Base-by-base conservation (phyloP, 2,888 invertebrate species). In the Cactoblastis cactorum region DNA sequence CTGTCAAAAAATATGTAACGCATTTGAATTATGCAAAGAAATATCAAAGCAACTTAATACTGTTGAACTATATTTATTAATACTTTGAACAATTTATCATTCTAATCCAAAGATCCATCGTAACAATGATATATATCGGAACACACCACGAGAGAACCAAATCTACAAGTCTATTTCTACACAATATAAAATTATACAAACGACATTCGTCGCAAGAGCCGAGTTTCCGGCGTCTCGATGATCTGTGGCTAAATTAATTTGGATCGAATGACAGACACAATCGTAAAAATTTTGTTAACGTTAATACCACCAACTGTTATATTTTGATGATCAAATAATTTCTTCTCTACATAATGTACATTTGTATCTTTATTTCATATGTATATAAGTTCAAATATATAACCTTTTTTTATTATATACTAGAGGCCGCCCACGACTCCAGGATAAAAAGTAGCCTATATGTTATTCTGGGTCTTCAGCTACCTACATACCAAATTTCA, bases 151-250 rank as follows among this genome's bases (percentile, higher is more conserved):
- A 12, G 3, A 15, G 15, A 43, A 3, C 6, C 15, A 15, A 24
- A 43, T 43, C 43, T 24, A 28, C 12, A n/a, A 28, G 28, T 43
- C 28, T 43, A 43, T 43, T 43, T 43, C 28, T 38, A 28, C 1
- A 43, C 28, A 43, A 43, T 39, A 39, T 39, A 39, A 22, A 39
- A 41, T 41, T 24, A 15, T 24, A 43, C 28, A 0, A 43, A 1
- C 14, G 43, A 43, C 28, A 3, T 24, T 41, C 18, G 22, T 43
- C 41, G 2, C 41, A 43, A 12, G 28, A 43, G 41, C 11, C 24
- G 24, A 4, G 24, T 43, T 43, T 43, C 41, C 41, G 22, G 41
- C 8, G 19, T 5, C 4, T 19, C 12, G 4, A 1, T 22, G 39
- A 39, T 22, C 8, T 39, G 12, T 12, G 5, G 6, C 24, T 15